Evolutionary conservation across 2,797 vertebrate species (phyloP).

Genomic region (Pseudochirops cupreus): DNA sequence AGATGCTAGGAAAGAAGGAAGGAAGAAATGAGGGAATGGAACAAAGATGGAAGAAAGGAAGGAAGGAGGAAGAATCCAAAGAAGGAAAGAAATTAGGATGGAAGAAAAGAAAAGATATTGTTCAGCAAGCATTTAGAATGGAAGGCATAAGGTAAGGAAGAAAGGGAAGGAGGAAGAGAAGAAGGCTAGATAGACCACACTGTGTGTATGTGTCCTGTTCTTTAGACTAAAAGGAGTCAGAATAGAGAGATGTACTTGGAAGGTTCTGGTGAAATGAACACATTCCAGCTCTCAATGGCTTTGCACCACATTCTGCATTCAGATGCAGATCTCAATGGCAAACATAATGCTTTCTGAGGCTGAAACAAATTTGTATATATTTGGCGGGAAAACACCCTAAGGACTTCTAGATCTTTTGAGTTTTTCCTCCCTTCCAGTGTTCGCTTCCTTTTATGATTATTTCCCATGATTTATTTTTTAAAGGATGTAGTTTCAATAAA

Average conservation of each 20-base stretch:
- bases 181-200: not conserved
- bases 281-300: constrained; percentile 22
- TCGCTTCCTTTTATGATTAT: constrained; percentile 70
- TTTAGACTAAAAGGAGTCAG: not conserved
- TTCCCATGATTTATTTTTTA: constrained; percentile 64
- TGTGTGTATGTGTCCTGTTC: not conserved
- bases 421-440: constrained; percentile 49
- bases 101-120: not conserved
- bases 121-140: not conserved
- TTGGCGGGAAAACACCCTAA: constrained; percentile 45
- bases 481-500: constrained; percentile 76
- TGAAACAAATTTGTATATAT: constrained; percentile 49
- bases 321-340: constrained; percentile 34
- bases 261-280: constrained; percentile 3
- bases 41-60: not conserved
- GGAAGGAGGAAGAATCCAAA: not conserved
- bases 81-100: not conserved
- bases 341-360: constrained; percentile 6
- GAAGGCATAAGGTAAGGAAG: not conserved
- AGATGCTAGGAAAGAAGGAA: not conserved
- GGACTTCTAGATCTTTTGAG: constrained; percentile 27
- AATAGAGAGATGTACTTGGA: not conserved
- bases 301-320: constrained; percentile 38
- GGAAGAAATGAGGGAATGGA: not conserved
- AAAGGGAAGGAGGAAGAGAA: not conserved